Evolutionary conservation across 1,140 invertebrate species (phyloP).

Genomic region (Ceratosolen solmsi): DNA sequence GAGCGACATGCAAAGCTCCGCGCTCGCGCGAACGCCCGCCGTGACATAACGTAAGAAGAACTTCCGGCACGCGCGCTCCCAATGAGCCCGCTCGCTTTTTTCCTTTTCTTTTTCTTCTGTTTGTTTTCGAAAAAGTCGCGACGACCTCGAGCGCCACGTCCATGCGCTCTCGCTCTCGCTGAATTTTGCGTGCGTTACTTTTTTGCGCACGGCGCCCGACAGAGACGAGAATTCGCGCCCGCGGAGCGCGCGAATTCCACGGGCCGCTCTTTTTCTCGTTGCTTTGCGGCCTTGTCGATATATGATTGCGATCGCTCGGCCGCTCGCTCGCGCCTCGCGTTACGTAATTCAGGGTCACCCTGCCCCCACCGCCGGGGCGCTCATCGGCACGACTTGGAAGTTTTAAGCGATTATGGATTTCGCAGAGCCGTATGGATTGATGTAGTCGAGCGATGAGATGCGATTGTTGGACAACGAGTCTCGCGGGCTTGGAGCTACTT

Average conservation of each 20-base stretch:
- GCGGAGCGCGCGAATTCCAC: conserved; percentile 39
- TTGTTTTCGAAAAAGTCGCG: not conserved
- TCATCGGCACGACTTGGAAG: not conserved
- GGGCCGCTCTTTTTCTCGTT: conserved; percentile 17
- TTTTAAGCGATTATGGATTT: conserved; percentile 39
- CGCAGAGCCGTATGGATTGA: conserved; percentile 25
- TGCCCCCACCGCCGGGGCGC: not conserved
- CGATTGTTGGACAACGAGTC: not conserved
- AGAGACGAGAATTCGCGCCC: conserved; percentile 17
- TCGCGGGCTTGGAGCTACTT: no score
- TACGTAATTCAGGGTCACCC: conserved; percentile 49
- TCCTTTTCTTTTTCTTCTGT: not conserved
- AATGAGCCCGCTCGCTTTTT: not conserved
- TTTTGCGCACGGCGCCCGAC: not conserved
- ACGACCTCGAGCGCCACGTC: conserved; percentile 1
- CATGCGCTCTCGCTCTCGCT: not conserved
- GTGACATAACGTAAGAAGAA: conserved; percentile 38
- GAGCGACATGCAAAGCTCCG: not conserved
- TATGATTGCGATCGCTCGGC: conserved; percentile 11
- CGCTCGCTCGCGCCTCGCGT: conserved; percentile 1
- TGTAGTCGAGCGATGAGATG: not conserved
- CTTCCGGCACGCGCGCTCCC: conserved; percentile 33
- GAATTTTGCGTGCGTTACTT: not conserved
- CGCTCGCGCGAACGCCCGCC: not conserved
- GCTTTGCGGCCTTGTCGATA: conserved; percentile 28